Evolutionary conservation across 2,888 invertebrate species (phyloP).

Genomic region (Dasysyrphus albostriatus): DNA sequence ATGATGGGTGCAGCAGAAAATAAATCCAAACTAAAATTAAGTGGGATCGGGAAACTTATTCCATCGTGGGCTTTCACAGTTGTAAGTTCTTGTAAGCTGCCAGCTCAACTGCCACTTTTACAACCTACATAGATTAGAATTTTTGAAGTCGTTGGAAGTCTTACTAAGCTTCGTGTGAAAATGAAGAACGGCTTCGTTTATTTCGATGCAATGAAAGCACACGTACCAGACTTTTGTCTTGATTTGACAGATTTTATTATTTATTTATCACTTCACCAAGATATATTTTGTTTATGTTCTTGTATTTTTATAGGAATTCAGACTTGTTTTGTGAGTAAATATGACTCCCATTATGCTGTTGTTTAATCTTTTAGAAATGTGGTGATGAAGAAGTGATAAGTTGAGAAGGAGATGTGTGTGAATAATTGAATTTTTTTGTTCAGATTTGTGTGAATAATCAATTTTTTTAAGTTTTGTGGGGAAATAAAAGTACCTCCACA

Average conservation of each 20-base stretch:
- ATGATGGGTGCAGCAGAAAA: neutral
- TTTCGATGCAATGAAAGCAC: neutral
- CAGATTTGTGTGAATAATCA: too few species aligned
- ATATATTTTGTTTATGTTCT: neutral
- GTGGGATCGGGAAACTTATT: conserved; percentile 14
- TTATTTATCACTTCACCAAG: conserved; percentile 4
- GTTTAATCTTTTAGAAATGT: too few species aligned
- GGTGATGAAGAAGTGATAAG: too few species aligned
- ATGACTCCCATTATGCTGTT: too few species aligned
- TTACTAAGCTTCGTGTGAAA: neutral
- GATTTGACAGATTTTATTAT: neutral
- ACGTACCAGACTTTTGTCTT: neutral
- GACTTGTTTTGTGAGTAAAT: neutral
- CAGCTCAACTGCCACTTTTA: neutral
- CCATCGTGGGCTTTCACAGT: neutral
- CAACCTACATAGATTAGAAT: conserved; percentile 1
- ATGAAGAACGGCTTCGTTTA: neutral
- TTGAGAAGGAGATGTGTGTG: too few species aligned
- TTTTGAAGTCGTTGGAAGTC: neutral
- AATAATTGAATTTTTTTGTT: too few species aligned
- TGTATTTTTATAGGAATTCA: neutral
- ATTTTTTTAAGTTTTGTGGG: too few species aligned
- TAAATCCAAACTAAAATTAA: neutral
- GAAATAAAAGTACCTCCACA: too few species aligned
- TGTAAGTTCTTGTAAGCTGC: conserved; percentile 10